Evolutionary conservation across 1,140 invertebrate species (phyloP).

Genomic region (Papilio polytes): DNA sequence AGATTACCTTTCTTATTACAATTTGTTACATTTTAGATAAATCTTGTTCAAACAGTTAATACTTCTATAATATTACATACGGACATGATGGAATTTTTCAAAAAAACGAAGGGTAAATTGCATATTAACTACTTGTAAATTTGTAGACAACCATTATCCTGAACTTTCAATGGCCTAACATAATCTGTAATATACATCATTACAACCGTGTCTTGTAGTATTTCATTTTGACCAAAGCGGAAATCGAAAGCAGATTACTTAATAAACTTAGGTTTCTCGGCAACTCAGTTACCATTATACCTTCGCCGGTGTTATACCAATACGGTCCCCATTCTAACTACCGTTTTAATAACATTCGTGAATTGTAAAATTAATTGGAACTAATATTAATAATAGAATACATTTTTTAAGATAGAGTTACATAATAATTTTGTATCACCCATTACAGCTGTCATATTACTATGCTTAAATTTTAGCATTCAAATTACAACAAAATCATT

Average conservation of each 20-base stretch:
- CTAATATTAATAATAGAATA: no score
- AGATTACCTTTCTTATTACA: no score
- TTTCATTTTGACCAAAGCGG: conserved; percentile 20
- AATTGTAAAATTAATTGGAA: not conserved
- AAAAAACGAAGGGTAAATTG: not conserved
- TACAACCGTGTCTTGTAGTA: not conserved
- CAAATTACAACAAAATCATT: no score
- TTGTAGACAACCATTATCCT: not conserved
- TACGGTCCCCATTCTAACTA: not conserved
- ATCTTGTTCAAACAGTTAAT: no score
- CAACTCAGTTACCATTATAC: conserved; percentile 4
- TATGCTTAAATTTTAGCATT: no score
- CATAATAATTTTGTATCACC: no score
- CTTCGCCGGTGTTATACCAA: not conserved
- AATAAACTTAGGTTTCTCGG: conserved; percentile 24
- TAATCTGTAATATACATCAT: not conserved
- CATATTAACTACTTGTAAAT: no score
- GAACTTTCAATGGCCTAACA: not conserved
- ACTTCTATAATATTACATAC: no score
- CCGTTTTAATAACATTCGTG: not conserved
- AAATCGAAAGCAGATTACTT: conserved; percentile 22
- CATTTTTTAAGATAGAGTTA: no score
- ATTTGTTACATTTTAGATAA: no score
- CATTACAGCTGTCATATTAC: no score
- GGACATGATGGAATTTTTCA: not conserved